These are phyloP conservation scores for Agonopterix subpropinquella DNA, from an alignment of 2,888 invertebrate genomes.

Conservation along the genomic window DNA sequence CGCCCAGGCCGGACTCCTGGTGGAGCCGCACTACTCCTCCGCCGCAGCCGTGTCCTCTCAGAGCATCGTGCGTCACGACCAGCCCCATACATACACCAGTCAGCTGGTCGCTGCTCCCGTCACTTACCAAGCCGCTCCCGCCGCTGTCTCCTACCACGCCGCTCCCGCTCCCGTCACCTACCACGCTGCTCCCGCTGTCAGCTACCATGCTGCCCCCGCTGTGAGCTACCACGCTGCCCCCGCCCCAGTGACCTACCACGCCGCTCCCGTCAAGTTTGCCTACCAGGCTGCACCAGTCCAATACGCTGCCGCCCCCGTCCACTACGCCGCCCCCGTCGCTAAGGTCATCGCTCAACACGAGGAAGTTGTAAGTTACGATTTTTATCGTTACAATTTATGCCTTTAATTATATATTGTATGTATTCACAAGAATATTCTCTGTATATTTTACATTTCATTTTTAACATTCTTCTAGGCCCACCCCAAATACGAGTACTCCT, in stretches of 20 bases:
- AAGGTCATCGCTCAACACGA: slow-evolving; percentile 16
- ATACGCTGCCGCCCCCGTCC: not conserved
- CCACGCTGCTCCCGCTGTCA: slow-evolving; percentile 24
- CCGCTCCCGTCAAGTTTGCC: slow-evolving; percentile 5
- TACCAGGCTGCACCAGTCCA: slow-evolving; percentile 8
- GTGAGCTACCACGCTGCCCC: slow-evolving; percentile 16
- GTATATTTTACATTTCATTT: no score
- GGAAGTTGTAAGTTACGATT: slow-evolving; percentile 7
- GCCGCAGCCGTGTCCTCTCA: slow-evolving; percentile 47
- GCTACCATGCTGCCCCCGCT: slow-evolving; percentile 28
- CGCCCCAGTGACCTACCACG: slow-evolving; percentile 11
- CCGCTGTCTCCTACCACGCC: slow-evolving; percentile 23
- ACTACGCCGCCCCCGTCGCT: not conserved
- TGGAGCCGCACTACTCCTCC: slow-evolving; percentile 45
- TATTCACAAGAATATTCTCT: no score
- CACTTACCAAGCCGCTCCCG: slow-evolving; percentile 32
- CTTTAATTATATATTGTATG: no score
- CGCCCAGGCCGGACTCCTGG: slow-evolving; percentile 31
- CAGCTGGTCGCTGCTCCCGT: slow-evolving; percentile 24
- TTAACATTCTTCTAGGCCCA: slow-evolving; percentile 21
- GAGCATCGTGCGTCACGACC: slow-evolving; percentile 46
- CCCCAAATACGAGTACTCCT: slow-evolving; percentile 53
- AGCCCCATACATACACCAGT: slow-evolving; percentile 27
- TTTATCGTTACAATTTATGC: no score
- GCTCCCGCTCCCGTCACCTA: slow-evolving; percentile 22